Evolutionary conservation across 1,140 invertebrate genomes (phyloP).

Genomic region (Homarus americanus): DNA sequence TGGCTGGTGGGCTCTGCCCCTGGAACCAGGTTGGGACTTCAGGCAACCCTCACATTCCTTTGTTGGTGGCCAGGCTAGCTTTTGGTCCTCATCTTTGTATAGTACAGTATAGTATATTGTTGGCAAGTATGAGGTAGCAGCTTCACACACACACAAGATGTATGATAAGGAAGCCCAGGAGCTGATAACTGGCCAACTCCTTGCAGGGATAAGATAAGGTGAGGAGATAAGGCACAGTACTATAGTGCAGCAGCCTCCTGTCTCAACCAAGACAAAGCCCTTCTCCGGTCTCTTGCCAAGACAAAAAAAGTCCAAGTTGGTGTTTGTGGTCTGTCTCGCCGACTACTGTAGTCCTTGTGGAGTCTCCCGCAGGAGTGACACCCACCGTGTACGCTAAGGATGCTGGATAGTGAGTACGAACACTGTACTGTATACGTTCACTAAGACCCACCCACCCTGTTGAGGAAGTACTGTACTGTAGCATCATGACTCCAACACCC

Average conservation of each 20-base stretch:
- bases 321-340: background rate
- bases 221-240: background rate
- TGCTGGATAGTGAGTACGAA: background rate
- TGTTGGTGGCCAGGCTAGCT: background rate
- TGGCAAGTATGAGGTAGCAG: background rate
- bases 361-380: background rate
- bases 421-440: too few species aligned
- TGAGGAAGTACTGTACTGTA: background rate
- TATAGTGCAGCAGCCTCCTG: background rate
- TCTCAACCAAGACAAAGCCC: constrained; percentile 11
- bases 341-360: background rate
- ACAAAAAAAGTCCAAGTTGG: background rate
- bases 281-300: background rate
- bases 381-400: background rate
- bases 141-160: constrained; percentile 5
- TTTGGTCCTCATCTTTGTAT: background rate
- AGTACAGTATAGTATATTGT: background rate
- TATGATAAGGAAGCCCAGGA: background rate
- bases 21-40: too few species aligned
- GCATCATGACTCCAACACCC: background rate
- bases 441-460: background rate
- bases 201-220: constrained; percentile 11
- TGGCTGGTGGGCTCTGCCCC: too few species aligned
- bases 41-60: background rate
- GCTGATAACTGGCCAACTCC: background rate